A percentile compares a stretch with the other conserved stretches of the same genome.
These are phyloP conservation scores for Tupaia chinensis DNA, from an alignment of 2,113 vertebrate species.

Conservation along the genomic window DNA sequence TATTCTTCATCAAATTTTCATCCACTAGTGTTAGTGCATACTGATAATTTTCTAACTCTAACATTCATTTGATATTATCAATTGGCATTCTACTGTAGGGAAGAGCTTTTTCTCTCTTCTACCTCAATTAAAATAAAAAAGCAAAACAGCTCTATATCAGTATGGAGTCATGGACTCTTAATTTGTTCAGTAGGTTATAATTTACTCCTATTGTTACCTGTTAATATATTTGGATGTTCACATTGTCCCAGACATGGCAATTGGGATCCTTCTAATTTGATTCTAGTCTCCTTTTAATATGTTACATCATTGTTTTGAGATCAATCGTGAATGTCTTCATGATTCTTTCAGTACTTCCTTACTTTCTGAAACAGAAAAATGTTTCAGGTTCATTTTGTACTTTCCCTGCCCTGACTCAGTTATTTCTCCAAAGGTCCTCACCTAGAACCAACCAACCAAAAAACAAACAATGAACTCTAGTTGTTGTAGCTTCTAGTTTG, in stretches of 20 bases:
- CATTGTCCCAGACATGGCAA: not conserved
- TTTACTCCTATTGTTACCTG: not conserved
- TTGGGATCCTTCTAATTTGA: not conserved
- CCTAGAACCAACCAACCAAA: not conserved
- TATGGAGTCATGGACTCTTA: not conserved
- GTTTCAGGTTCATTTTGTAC: not conserved
- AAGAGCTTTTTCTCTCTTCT: not conserved
- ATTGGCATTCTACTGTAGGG: not conserved
- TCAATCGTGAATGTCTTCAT: not conserved
- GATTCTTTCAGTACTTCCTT: not conserved
- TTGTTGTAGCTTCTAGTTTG: not conserved
- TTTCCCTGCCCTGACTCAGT: not conserved
- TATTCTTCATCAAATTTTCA: not conserved
- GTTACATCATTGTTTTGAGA: too few relatives aligned
- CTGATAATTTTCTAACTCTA: not conserved
- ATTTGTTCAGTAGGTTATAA: not conserved
- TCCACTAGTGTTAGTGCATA: not conserved
- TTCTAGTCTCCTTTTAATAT: not conserved
- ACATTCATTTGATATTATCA: not conserved
- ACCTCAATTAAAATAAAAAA: conserved; percentile 13
- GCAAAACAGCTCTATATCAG: not conserved
- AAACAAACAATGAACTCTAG: not conserved
- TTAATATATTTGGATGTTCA: not conserved
- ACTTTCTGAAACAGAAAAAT: conserved; percentile 32
- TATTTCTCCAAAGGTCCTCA: not conserved